Percentiles rank a stretch among this genome's conserved stretches.
phyloP scores from a whole-genome alignment of 2,888 invertebrate species.

The Drosophila imparisetae region DNA sequence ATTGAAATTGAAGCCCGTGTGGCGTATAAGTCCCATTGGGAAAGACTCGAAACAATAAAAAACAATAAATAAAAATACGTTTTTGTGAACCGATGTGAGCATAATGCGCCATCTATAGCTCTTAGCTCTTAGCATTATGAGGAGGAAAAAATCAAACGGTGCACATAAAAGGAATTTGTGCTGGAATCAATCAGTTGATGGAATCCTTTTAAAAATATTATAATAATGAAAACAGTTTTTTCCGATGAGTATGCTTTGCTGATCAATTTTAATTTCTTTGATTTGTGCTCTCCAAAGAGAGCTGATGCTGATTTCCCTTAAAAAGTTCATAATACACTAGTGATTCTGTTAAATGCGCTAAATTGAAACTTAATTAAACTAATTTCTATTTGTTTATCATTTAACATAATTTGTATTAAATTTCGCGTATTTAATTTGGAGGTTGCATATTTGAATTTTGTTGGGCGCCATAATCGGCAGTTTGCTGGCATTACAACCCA shows the following conservation, averaged over 20 bases:
- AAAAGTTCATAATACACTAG: conserved; percentile 1
- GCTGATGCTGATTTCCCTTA: neutral
- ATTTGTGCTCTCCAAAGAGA: neutral
- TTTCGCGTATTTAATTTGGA: conserved; percentile 9
- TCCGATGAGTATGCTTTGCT: conserved; percentile 15
- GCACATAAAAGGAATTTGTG: conserved; percentile 20
- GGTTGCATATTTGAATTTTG: neutral
- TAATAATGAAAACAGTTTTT: conserved; percentile 46
- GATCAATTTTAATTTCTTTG: conserved; percentile 29
- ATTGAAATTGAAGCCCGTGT: conserved; percentile 14
- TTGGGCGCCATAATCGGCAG: neutral
- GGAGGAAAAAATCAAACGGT: conserved; percentile 7
- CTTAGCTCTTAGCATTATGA: conserved; percentile 21
- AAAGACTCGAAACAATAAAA: conserved; percentile 27
- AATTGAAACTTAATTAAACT: conserved; percentile 29
- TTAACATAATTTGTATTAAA: conserved; percentile 9
- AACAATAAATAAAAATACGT: conserved; percentile 35
- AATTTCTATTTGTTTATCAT: conserved; percentile 18
- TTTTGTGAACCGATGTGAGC: conserved; percentile 37
- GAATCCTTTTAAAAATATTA: conserved; percentile 67
- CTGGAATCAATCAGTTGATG: conserved; percentile 69
- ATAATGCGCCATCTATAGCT: conserved; percentile 26
- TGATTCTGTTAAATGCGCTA: neutral
- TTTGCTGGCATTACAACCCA: conserved; percentile 1
- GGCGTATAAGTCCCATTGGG: neutral